Conservation (phyloP, 23 tunicate species). For the Oikopleura albicans region DNA sequence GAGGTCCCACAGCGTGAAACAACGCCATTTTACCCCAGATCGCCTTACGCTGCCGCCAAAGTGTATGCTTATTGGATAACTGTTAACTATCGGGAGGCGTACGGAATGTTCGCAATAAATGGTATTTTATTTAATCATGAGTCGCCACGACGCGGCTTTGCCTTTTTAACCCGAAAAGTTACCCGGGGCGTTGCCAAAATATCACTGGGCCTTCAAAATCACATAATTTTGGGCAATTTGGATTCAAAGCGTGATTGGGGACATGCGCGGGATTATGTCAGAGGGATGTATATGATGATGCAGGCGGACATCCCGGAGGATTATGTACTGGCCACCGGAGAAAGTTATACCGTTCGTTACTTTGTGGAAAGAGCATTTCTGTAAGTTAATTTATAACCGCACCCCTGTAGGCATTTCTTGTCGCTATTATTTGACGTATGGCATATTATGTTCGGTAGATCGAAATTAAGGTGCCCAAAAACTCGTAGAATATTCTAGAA, state of each 20-base stretch:
- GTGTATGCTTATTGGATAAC: slow-evolving; percentile 84
- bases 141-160: slow-evolving; percentile 63
- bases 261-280: slow-evolving; percentile 74
- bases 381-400: no score
- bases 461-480: no score
- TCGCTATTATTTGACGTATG: no score
- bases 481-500: no score
- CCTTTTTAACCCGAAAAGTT: slow-evolving; percentile 75
- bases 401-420: no score
- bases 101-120: slow-evolving; percentile 72
- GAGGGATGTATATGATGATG: slow-evolving; percentile 83
- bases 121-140: slow-evolving; percentile 88
- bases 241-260: slow-evolving; percentile 99
- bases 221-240: slow-evolving; percentile 44
- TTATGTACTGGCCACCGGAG: slow-evolving; percentile 80
- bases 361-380: slow-evolving; percentile 60
- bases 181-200: slow-evolving; percentile 87
- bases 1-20: slow-evolving; percentile 52
- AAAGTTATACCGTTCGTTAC: slow-evolving; percentile 61
- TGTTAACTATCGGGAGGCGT: slow-evolving; percentile 80
- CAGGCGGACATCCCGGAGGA: slow-evolving; percentile 60
- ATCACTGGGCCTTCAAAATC: slow-evolving; percentile 64
- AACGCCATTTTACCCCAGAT: slow-evolving; percentile 86
- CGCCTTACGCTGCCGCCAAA: slow-evolving; percentile 89
- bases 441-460: no score